A percentile compares a stretch with the other conserved stretches of the same genome.
These are phyloP conservation scores for Tachuris rubrigastra DNA, from an alignment of 2,113 vertebrate species.

Conservation along the genomic window DNA sequence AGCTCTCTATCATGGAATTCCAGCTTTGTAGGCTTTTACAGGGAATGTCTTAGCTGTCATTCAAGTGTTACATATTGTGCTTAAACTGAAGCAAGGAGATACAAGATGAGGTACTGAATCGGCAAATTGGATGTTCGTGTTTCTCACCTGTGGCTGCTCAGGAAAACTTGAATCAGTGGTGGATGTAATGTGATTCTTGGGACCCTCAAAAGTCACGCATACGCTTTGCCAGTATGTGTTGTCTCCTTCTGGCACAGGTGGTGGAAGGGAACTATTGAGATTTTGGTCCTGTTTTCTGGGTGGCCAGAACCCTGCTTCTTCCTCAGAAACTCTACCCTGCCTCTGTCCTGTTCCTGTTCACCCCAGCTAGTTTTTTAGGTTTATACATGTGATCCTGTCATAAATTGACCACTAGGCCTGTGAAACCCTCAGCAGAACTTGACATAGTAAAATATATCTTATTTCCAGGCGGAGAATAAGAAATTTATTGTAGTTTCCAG, in stretches of 20 bases:
- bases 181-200: background rate
- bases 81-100: background rate
- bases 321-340: background rate
- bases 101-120: background rate
- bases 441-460: background rate
- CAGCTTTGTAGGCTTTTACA: background rate
- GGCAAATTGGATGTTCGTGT: background rate
- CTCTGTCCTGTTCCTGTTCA: background rate
- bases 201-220: background rate
- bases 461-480: background rate
- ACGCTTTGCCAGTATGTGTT: background rate
- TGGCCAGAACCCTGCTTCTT: background rate
- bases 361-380: background rate
- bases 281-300: background rate
- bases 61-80: accelerated
- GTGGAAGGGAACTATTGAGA: background rate
- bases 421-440: background rate
- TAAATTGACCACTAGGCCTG: background rate
- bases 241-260: background rate
- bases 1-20: background rate
- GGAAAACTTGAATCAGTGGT: background rate
- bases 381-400: background rate
- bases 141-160: background rate
- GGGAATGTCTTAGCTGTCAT: background rate
- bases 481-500: background rate